Conservation (phyloP, 2,888 invertebrate species). For the Tolmerus cingulatus region DNA sequence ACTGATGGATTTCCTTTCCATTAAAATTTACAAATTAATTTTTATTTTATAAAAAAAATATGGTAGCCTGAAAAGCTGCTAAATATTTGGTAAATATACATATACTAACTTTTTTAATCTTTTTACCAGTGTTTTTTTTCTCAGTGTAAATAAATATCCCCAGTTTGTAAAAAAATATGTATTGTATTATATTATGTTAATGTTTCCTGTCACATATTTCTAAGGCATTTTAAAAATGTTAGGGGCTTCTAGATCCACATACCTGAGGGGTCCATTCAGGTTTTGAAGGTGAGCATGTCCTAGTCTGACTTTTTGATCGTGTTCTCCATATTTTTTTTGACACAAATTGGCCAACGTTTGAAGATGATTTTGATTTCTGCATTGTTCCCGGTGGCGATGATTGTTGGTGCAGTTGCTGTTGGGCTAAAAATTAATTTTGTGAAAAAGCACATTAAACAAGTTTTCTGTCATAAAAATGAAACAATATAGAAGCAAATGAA, state of each 20-base stretch:
- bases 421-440: neutral
- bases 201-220: no score
- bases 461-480: neutral
- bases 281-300: slow-evolving; percentile 61
- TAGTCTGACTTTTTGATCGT: slow-evolving; percentile 82
- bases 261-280: slow-evolving; percentile 87
- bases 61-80: no score
- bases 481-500: neutral
- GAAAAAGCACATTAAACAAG: neutral
- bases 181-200: no score
- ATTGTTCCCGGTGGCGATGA: slow-evolving; percentile 61
- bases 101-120: no score
- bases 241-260: slow-evolving; percentile 57
- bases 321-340: slow-evolving; percentile 86
- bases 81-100: no score
- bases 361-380: slow-evolving; percentile 91
- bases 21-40: no score
- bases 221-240: neutral
- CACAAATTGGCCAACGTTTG: slow-evolving; percentile 85
- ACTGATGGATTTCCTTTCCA: no score
- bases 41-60: no score
- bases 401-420: neutral
- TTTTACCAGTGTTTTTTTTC: no score
- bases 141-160: no score
- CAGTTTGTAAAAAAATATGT: no score